phyloP scores from a whole-genome alignment of 1,140 invertebrate genomes.

The Drosophila orosa region DNA sequence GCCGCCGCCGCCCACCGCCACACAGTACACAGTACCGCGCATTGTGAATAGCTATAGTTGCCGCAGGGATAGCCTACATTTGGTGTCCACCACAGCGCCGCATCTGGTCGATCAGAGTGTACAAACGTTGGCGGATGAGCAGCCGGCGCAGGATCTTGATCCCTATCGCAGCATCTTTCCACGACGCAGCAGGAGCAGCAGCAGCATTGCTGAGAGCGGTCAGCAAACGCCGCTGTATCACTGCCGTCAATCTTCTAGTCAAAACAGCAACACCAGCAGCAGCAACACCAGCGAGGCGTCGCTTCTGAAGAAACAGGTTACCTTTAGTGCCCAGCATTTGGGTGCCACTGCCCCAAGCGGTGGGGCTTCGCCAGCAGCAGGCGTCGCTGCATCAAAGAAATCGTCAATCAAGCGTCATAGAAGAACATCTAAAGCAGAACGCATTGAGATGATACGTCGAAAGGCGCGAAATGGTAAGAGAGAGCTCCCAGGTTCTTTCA shows the following conservation, averaged over 20 bases:
- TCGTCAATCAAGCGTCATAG: slow-evolving; percentile 53
- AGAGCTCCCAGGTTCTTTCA: rapidly evolving
- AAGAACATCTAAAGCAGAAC: slow-evolving; percentile 36
- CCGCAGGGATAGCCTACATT: slow-evolving; percentile 58
- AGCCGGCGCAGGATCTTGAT: slow-evolving; percentile 20
- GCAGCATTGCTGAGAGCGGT: slow-evolving; percentile 14
- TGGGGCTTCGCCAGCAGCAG: background rate
- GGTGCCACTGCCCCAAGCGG: slow-evolving; percentile 19
- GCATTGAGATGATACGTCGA: slow-evolving; percentile 39
- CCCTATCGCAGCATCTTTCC: slow-evolving; percentile 6
- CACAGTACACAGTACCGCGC: slow-evolving; percentile 64
- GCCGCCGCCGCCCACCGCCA: slow-evolving; percentile 28
- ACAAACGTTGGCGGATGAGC: slow-evolving; percentile 43
- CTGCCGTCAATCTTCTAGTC: slow-evolving; percentile 68
- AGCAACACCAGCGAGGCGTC: slow-evolving; percentile 60
- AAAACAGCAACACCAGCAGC: slow-evolving; percentile 55
- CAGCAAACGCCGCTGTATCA: slow-evolving; percentile 30
- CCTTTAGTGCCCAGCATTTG: slow-evolving; percentile 51
- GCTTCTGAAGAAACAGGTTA: slow-evolving; percentile 58
- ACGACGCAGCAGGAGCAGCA: slow-evolving; percentile 8
- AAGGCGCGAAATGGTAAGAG: slow-evolving; percentile 52
- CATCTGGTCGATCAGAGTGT: slow-evolving; percentile 65
- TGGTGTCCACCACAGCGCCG: slow-evolving; percentile 58
- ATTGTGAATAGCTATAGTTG: slow-evolving; percentile 72
- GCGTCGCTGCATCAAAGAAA: slow-evolving; percentile 23